These are phyloP conservation scores for Perccottus glenii DNA, from an alignment of 2,113 vertebrate genomes.

Conservation along the genomic window DNA sequence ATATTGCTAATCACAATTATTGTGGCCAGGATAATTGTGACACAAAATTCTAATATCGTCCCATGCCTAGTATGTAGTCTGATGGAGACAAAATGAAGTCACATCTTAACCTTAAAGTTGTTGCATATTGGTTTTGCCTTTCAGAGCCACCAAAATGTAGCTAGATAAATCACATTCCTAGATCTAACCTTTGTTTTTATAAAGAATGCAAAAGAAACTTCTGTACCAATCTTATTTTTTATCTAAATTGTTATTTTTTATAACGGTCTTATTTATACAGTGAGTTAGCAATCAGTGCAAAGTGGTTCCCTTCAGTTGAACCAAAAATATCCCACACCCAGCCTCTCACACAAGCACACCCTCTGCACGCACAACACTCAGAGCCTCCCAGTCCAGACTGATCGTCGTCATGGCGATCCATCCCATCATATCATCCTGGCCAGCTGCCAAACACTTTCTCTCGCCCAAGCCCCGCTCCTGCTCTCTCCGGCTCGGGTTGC, in stretches of 20 bases:
- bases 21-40: no score
- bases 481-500: conserved; percentile 36
- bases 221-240: neutral
- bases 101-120: no score
- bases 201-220: no score
- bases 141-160: no score
- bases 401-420: conserved; percentile 57
- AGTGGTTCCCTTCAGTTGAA: neutral
- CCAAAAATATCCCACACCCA: conserved; percentile 4
- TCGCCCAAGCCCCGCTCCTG: conserved; percentile 9
- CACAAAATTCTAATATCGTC: no score
- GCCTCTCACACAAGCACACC: neutral
- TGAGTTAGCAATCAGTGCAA: neutral
- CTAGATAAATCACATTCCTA: no score
- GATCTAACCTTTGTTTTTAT: no score
- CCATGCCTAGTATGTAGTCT: no score
- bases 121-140: no score
- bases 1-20: no score
- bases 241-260: neutral
- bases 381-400: conserved; percentile 44
- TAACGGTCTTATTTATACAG: no score
- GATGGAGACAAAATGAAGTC: no score
- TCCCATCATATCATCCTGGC: conserved; percentile 55
- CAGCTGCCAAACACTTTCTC: conserved; percentile 45
- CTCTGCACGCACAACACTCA: neutral